Conservation (phyloP, 2,888 invertebrate species). For the Hypena proboscidalis region DNA sequence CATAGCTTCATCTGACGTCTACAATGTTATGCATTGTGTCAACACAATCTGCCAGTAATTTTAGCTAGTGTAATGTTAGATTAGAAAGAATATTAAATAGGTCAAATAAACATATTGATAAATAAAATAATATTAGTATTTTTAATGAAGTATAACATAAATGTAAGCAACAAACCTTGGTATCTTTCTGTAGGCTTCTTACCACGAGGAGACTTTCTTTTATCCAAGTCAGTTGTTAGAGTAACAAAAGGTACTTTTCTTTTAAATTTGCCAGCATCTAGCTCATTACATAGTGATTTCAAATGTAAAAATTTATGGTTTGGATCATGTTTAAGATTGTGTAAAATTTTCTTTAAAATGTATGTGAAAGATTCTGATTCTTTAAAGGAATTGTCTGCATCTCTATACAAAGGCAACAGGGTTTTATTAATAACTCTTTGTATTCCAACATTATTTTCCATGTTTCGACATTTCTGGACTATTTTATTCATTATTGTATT, state of each 20-base stretch:
- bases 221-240: constrained; percentile 43
- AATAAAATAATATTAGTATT: no score
- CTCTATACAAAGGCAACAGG: constrained; percentile 51
- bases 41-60: no score
- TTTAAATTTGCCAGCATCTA: constrained; percentile 44
- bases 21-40: no score
- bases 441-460: constrained; percentile 58
- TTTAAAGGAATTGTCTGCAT: constrained; percentile 46
- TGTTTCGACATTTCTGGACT: constrained; percentile 50
- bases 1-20: no score
- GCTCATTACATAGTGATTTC: constrained; percentile 54
- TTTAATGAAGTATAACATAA: no score
- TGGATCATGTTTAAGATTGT: constrained; percentile 49
- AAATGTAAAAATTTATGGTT: constrained; percentile 57
- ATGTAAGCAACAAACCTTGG: no score
- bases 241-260: constrained; percentile 59
- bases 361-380: constrained; percentile 46
- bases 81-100: no score
- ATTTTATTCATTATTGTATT: constrained; percentile 53
- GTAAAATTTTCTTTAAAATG: constrained; percentile 42
- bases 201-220: no score
- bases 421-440: constrained; percentile 52
- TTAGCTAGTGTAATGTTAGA: no score
- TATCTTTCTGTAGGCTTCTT: no score
- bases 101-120: no score